Percentiles rank a stretch among this genome's conserved stretches.
phyloP scores from a whole-genome alignment of 2,797 vertebrate genomes.

The Rhynchonycteris naso region DNA sequence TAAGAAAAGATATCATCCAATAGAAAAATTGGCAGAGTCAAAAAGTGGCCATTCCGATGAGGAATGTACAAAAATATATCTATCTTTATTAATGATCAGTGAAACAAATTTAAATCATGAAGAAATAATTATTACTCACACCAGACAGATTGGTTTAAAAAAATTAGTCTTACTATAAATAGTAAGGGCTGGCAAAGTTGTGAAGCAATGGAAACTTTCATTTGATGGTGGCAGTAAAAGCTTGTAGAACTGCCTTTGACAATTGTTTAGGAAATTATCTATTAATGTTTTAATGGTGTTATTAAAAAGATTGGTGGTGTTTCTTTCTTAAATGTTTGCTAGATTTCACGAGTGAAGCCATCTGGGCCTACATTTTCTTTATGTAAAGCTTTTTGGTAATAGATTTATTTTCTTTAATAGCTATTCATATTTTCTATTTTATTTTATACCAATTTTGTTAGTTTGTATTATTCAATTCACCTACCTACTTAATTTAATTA shows the following conservation, averaged over 20 bases:
- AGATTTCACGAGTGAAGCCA: not conserved
- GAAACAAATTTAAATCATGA: not conserved
- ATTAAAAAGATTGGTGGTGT: not conserved
- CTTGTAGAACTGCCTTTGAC: not conserved
- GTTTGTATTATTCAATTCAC: not conserved
- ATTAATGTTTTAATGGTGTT: not conserved
- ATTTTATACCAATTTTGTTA: not conserved
- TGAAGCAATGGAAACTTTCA: not conserved
- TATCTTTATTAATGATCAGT: not conserved
- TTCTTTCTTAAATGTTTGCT: not conserved
- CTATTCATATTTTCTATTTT: not conserved
- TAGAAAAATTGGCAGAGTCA: not conserved
- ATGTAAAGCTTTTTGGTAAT: not conserved
- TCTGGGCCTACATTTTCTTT: not conserved
- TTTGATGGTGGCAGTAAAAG: not conserved
- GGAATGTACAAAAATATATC: not conserved
- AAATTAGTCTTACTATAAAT: not conserved
- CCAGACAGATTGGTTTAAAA: not conserved
- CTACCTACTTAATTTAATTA: not conserved
- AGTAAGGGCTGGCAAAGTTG: not conserved
- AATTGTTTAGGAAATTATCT: not conserved
- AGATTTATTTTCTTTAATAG: not conserved
- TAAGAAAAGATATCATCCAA: not conserved
- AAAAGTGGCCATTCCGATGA: not conserved
- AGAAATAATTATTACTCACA: not conserved